Evolutionary conservation across 2,888 invertebrate genomes (phyloP), one percentile per base, ranked within the genome.

Genomic region (Apeira syringaria): DNA sequence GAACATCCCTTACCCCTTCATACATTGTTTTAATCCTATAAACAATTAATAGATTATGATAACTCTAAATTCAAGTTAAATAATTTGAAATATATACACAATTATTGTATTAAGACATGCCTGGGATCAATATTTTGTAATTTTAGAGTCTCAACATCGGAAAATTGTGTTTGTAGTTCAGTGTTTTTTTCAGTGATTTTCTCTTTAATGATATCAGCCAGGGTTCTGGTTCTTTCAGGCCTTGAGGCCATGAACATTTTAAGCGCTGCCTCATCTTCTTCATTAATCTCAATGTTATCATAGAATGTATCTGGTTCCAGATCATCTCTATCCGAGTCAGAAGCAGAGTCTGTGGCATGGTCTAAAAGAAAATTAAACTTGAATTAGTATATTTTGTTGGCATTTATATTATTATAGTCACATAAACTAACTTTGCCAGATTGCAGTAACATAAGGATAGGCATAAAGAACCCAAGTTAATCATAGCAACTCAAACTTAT

Each of bases 101-200:
- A 10, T 9, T 50, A 7, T 20, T 9, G 2, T 9, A 9, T 1
- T 17, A 18, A 30, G 6, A 15, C 13, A 4, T 53, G 92, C 92
- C 92, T 90, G 1, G 96, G 95, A 87, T 98, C 97, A 53, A 99
- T 76, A 52, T 97, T 94, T 72, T 96, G 94, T 62, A 97, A 86
- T 68, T 94, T 94, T 7, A 96, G 68, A 10, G 92, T 92, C 48
- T 93, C 94, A 25, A 88, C 92, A 90, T 98, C 98, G 26, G 96
- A 95, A 68, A 96, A 94, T 67, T 96, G 95, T 17, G 96, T 94
- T 27, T 95, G 93, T 9, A 98, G 91, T 85, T 98, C 98, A 0
- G 96, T 96, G 64, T 96, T 94, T 73, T 98, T 98, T 66, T 98
- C 97, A 13, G 96, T 95, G 24, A 99, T 94, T 88, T 97, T 98